Evolutionary conservation across 2,797 vertebrate genomes (phyloP).

Genomic region (Holocentrus rufus): DNA sequence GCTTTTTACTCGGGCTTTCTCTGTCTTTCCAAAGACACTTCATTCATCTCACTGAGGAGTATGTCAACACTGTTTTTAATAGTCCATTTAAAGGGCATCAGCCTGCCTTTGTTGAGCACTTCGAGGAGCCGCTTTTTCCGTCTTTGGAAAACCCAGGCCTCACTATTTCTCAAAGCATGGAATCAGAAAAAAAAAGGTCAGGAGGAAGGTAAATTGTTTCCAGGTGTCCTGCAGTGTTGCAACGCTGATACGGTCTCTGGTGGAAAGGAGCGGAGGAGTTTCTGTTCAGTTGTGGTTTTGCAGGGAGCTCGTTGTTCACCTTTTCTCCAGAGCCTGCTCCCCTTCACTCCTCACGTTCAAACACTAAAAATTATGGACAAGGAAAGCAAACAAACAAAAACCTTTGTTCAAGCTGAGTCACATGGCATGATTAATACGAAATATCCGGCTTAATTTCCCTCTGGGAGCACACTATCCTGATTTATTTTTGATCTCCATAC

Average conservation of each 20-base stretch:
- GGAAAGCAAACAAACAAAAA: slow-evolving; percentile 15
- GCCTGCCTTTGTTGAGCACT: slow-evolving; percentile 82
- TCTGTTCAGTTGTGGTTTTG: slow-evolving; percentile 62
- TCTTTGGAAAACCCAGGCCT: slow-evolving; percentile 81
- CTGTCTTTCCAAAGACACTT: slow-evolving; percentile 71
- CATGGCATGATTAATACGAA: background rate
- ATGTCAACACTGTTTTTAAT: slow-evolving; percentile 77
- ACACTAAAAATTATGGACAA: slow-evolving; percentile 33
- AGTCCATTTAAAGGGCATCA: slow-evolving; percentile 75
- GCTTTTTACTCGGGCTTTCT: slow-evolving; percentile 68
- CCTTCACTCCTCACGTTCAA: slow-evolving; percentile 21
- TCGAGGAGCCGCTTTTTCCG: slow-evolving; percentile 76
- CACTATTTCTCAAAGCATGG: slow-evolving; percentile 78
- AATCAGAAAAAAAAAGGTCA: slow-evolving; percentile 73
- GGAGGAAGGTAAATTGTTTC: slow-evolving; percentile 85
- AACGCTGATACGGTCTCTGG: slow-evolving; percentile 67
- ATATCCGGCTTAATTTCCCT: too few species aligned
- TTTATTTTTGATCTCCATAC: slow-evolving; percentile 1
- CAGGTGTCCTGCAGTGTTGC: slow-evolving; percentile 79
- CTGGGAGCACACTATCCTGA: background rate
- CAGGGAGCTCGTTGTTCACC: slow-evolving; percentile 55
- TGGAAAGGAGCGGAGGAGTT: slow-evolving; percentile 62
- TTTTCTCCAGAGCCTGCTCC: slow-evolving; percentile 29
- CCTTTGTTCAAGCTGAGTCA: background rate
- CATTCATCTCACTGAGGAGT: slow-evolving; percentile 77